Base-by-base conservation (phyloP, 2,797 vertebrate species). In the Rhyacichthys aspro region DNA sequence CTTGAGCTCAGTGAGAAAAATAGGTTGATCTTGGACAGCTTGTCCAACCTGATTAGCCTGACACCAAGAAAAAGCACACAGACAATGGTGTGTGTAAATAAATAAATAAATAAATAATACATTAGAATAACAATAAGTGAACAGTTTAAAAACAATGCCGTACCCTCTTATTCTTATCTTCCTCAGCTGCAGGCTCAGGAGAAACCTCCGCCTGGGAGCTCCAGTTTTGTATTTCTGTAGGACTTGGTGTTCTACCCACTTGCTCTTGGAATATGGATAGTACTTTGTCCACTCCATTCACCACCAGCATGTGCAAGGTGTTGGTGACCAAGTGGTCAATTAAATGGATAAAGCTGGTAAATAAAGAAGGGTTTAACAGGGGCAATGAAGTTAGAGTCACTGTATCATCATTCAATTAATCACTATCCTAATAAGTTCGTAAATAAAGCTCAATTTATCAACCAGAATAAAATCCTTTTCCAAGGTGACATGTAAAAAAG, bases 261-360 rank as follows among this genome's bases (percentile, higher is more conserved):
- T 92, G 92, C n/a, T 94, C 90, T 65, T 84, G 73, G 47, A 97
- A 74, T 19, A 83, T 75, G 50, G 68, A 84, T 68, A 95, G 79
- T 33, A 96, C 77, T 17, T 76, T 78, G 55, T 66, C 80, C 60
- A 91, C 86, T 14, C 92, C 90, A 68, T 92, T 94, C 32, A 91
- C 88, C 55, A 92, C 86, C 66, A 95, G 64, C 43, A 76, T 46
- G 54, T 95, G 94, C 88, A 96, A 73, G 10, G 93, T 93, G 76
- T 85, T 93, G 66, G 93, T 72, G 11, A 96, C 91, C 74, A 96
- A 58, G 76, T 93, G 94, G 81, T 96, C 94, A 59, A 92, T 89
- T 42, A 96, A 88, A 57, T 90, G 93, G 67, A 96, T 91, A 79
- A 96, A 96, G 82, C 95, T 97, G 54, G 7, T 28, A 18, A 42